A percentile compares a stretch with the other conserved stretches of the same genome.
Evolutionary conservation across 2,797 vertebrate species (phyloP).

Genomic region (Gallirallus australis): DNA sequence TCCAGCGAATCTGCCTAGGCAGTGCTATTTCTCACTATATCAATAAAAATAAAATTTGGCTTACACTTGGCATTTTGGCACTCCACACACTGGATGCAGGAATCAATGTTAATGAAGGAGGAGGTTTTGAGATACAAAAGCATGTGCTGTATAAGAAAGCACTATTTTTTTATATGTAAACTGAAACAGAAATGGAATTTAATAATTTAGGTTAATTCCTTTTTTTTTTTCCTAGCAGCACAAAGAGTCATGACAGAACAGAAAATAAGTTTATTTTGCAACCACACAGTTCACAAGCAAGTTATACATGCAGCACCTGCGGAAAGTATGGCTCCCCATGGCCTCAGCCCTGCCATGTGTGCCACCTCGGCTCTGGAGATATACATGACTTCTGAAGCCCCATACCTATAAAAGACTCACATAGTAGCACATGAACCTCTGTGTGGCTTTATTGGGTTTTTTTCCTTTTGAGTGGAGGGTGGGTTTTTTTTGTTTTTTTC

Average conservation of each 20-base stretch:
- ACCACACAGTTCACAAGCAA: background rate
- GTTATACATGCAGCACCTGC: background rate
- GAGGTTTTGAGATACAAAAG: background rate
- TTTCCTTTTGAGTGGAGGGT: no score
- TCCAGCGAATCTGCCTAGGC: background rate
- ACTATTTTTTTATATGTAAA: background rate
- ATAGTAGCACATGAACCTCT: background rate
- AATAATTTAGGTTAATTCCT: background rate
- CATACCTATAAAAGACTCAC: accelerated
- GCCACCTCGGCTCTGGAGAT: background rate
- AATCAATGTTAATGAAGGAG: background rate
- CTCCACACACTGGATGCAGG: accelerated
- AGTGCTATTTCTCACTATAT: background rate
- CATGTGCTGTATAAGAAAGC: background rate
- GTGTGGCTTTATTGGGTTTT: background rate
- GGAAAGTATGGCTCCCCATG: background rate
- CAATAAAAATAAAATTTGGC: background rate
- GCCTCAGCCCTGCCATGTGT: background rate
- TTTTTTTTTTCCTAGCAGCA: background rate
- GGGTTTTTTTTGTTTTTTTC: background rate
- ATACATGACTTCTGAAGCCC: background rate
- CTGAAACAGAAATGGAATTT: background rate
- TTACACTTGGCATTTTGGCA: background rate
- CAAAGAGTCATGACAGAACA: background rate
- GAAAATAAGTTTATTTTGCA: background rate